These are phyloP conservation scores for Neopelma chrysocephalum DNA, from an alignment of 2,797 vertebrate genomes.

Conservation along the genomic window DNA sequence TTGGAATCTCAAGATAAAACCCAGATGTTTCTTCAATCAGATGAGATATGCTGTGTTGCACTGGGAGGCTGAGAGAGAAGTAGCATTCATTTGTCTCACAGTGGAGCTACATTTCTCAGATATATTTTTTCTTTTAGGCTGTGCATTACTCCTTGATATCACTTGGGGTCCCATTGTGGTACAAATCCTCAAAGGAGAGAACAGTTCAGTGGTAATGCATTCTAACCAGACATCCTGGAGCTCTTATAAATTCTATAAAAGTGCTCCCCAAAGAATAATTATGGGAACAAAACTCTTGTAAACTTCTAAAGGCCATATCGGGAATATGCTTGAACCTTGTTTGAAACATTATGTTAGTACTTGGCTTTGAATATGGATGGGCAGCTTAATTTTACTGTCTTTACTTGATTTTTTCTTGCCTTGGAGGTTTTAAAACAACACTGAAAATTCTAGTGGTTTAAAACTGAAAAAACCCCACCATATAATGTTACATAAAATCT, in stretches of 20 bases:
- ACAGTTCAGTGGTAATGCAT: conserved; percentile 2
- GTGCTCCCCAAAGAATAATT: conserved; percentile 11
- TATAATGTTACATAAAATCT: not conserved
- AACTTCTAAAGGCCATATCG: not conserved
- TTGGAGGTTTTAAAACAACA: not conserved
- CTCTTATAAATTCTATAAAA: conserved; percentile 11
- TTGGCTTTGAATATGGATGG: not conserved
- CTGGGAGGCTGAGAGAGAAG: not conserved
- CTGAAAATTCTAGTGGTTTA: not conserved
- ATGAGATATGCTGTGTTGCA: not conserved
- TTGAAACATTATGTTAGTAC: not conserved
- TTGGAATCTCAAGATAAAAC: conserved; percentile 1
- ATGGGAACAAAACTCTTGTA: not conserved
- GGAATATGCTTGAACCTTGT: not conserved
- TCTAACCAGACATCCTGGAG: conserved; percentile 21
- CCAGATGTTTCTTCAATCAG: not conserved
- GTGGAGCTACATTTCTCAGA: not conserved
- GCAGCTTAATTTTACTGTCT: not conserved
- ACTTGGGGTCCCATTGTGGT: not conserved
- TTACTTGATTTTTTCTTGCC: not conserved
- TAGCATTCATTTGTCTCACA: not conserved
- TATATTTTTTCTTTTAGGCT: not conserved
- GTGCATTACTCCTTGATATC: not conserved
- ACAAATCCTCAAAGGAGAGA: conserved; percentile 8
- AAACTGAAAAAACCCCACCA: not conserved